Evolutionary conservation across 1,140 invertebrate species (phyloP).

Genomic region (Euura saliciscinereae): DNA sequence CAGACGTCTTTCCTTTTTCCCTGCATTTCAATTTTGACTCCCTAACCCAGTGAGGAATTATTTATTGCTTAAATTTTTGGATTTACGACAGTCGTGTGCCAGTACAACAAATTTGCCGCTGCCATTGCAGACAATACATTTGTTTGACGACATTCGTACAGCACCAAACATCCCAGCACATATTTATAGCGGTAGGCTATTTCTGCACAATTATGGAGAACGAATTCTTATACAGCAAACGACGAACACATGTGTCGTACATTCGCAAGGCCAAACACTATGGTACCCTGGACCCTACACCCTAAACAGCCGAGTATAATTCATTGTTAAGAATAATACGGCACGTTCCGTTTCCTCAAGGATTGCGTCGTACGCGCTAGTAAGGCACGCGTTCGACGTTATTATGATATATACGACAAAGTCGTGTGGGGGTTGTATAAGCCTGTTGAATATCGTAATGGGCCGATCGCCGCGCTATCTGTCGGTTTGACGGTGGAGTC

Average conservation of each 20-base stretch:
- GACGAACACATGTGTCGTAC: too few species aligned
- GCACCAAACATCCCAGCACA: not conserved
- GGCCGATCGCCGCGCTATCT: too few species aligned
- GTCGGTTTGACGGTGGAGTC: too few species aligned
- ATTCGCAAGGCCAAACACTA: too few species aligned
- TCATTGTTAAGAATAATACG: not conserved
- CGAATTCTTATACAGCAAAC: not conserved
- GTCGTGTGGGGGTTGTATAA: not conserved
- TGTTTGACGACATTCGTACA: not conserved
- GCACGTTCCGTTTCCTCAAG: not conserved
- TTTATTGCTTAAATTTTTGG: slow-evolving; percentile 1
- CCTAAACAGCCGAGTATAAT: not conserved
- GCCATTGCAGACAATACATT: not conserved
- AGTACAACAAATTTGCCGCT: too few species aligned
- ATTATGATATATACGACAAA: not conserved
- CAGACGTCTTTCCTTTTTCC: too few species aligned
- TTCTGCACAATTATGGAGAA: not conserved
- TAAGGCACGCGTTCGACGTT: not conserved
- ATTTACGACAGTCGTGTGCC: slow-evolving; percentile 3
- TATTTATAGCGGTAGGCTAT: not conserved
- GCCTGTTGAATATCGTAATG: too few species aligned
- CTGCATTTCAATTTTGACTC: not conserved
- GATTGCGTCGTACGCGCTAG: not conserved
- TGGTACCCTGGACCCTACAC: too few species aligned
- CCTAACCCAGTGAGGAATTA: not conserved